Percentiles rank a stretch among this genome's conserved stretches.
These are phyloP conservation scores for Homarus gammarus DNA, from an alignment of 2,888 invertebrate genomes.

Conservation along the genomic window DNA sequence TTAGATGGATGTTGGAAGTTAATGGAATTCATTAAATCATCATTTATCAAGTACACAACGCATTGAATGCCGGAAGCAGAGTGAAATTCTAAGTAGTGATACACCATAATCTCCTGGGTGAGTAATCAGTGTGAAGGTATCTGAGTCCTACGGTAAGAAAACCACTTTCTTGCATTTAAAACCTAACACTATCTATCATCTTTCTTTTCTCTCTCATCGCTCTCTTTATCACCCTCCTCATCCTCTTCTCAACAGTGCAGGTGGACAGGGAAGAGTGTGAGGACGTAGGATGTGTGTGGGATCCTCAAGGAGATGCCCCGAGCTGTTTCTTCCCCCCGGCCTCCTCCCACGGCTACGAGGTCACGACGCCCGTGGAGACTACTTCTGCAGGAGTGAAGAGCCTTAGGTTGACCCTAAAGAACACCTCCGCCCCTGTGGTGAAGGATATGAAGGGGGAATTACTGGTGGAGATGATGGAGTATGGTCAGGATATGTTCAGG, in stretches of 20 bases:
- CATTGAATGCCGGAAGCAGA: too few species aligned
- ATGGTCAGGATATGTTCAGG: constrained; percentile 27
- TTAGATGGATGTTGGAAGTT: too few species aligned
- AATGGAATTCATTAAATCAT: too few species aligned
- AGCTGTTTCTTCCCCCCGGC: constrained; percentile 60
- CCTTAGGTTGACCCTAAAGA: background rate
- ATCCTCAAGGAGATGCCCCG: constrained; percentile 22
- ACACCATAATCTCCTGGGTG: too few species aligned
- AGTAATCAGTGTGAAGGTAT: too few species aligned
- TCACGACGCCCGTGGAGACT: background rate
- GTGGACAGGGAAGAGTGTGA: background rate
- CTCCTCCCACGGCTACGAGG: constrained; percentile 45
- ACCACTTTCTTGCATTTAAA: too few species aligned
- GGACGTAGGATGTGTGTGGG: constrained; percentile 44
- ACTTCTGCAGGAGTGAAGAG: background rate
- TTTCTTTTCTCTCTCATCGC: background rate
- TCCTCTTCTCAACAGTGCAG: background rate
- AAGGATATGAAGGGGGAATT: constrained; percentile 30
- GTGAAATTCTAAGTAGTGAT: too few species aligned
- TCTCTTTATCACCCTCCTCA: background rate
- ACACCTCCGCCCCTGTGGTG: constrained; percentile 33
- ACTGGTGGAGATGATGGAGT: constrained; percentile 42
- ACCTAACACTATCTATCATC: too few species aligned
- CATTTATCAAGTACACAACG: too few species aligned
- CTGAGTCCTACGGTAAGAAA: too few species aligned